Percentiles rank a stretch among this genome's conserved stretches.
Conservation (phyloP, 2,888 invertebrate genomes). For the Dermolepida albohirtum region DNA sequence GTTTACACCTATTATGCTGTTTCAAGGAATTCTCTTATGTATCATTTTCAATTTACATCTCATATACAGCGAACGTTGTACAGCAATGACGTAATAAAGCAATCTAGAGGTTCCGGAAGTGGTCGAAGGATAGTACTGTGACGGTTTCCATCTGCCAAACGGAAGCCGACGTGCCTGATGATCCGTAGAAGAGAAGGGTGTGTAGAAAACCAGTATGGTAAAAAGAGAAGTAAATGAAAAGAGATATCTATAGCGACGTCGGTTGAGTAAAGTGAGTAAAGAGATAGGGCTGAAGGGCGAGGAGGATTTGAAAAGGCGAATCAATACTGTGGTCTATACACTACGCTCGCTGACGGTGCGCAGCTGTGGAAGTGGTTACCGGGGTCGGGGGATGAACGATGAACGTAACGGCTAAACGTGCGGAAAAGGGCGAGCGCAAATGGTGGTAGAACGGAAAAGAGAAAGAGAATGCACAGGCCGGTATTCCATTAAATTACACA, state of each 20-base stretch:
- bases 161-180: conserved; percentile 52
- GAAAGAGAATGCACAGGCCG: conserved; percentile 15
- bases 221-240: conserved; percentile 17
- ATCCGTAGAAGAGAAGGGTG: conserved; percentile 11
- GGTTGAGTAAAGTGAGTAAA: conserved; percentile 24
- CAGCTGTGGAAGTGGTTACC: conserved; percentile 27
- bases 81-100: conserved; percentile 47
- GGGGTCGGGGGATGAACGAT: conserved; percentile 30
- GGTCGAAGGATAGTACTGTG: conserved; percentile 48
- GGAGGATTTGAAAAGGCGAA: conserved; percentile 43
- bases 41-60: conserved; percentile 18
- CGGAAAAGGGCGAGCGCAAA: conserved; percentile 13
- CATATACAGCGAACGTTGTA: not conserved
- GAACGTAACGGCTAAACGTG: not conserved
- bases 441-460: not conserved
- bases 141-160: conserved; percentile 55
- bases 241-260: not conserved
- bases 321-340: conserved; percentile 55
- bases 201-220: not conserved
- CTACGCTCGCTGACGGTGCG: conserved; percentile 44
- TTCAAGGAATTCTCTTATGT: not conserved
- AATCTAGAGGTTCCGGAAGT: conserved; percentile 48
- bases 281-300: conserved; percentile 33
- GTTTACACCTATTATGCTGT: too few species aligned
- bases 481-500: conserved; percentile 50